Conservation (phyloP, 1,140 invertebrate species). For the Latrodectus geometricus region DNA sequence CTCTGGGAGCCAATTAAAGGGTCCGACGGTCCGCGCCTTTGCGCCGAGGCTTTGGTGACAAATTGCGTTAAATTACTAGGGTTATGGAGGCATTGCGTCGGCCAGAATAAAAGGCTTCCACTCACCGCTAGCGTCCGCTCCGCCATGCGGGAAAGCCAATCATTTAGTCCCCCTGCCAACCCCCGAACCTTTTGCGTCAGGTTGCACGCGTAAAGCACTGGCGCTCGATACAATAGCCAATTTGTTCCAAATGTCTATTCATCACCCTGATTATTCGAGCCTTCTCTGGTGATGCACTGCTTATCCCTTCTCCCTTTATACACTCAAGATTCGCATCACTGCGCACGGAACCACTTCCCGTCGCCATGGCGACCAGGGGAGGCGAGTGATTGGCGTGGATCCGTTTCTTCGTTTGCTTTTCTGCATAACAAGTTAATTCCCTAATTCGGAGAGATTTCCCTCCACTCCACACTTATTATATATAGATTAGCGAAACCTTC, state of each 20-base stretch:
- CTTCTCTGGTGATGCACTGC: conserved; percentile 51
- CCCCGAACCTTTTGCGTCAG: conserved; percentile 39
- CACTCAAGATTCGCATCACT: conserved; percentile 47
- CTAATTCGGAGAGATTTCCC: conserved; percentile 53
- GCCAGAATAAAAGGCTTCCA: conserved; percentile 57
- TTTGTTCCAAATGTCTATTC: conserved; percentile 63
- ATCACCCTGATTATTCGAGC: conserved; percentile 61
- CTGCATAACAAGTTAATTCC: conserved; percentile 55
- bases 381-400: conserved; percentile 56
- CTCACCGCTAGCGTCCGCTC: conserved; percentile 50
- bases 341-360: conserved; percentile 46
- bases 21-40: conserved; percentile 57
- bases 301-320: conserved; percentile 50
- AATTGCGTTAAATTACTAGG: conserved; percentile 59
- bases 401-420: conserved; percentile 53
- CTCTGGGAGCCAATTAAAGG: conserved; percentile 61
- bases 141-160: conserved; percentile 61
- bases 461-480: conserved; percentile 54
- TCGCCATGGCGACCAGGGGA: conserved; percentile 39
- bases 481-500: conserved; percentile 49
- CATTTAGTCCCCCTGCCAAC: conserved; percentile 50
- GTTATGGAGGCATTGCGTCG: conserved; percentile 57
- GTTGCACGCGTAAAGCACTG: conserved; percentile 41
- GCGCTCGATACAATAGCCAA: conserved; percentile 62
- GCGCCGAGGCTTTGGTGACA: conserved; percentile 53